Percentiles rank a stretch among this genome's conserved stretches.
These are phyloP conservation scores for Ypsolopha scabrella DNA, from an alignment of 2,888 invertebrate genomes.

Conservation along the genomic window DNA sequence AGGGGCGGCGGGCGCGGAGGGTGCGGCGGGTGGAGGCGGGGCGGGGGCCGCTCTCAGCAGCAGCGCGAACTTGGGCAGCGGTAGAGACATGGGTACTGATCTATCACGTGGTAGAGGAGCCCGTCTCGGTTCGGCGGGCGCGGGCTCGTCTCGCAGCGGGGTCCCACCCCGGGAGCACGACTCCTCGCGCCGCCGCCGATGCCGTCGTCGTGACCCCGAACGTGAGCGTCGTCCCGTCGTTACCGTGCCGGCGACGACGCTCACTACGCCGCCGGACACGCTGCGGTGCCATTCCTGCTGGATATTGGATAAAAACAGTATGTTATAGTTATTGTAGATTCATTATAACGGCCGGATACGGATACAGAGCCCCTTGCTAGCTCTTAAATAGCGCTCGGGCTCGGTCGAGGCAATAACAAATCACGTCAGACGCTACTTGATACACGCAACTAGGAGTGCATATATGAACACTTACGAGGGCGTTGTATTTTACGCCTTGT, in stretches of 20 bases:
- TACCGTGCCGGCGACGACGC: slow-evolving; percentile 40
- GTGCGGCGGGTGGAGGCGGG: slow-evolving; percentile 53
- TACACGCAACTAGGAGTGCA: too few species aligned
- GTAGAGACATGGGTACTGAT: slow-evolving; percentile 81
- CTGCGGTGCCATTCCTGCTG: slow-evolving; percentile 46
- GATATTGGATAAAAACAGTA: not conserved
- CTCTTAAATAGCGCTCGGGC: too few species aligned
- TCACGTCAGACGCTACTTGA: too few species aligned
- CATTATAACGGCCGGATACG: too few species aligned
- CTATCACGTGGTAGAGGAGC: slow-evolving; percentile 65
- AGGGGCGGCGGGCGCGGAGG: slow-evolving; percentile 37
- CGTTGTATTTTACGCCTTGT: too few species aligned
- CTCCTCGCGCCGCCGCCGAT: slow-evolving; percentile 49
- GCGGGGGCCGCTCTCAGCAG: slow-evolving; percentile 69
- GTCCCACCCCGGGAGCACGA: slow-evolving; percentile 85
- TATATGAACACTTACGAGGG: too few species aligned
- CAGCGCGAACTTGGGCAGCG: slow-evolving; percentile 89
- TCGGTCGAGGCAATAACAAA: too few species aligned
- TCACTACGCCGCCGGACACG: slow-evolving; percentile 22
- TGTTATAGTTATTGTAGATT: too few species aligned
- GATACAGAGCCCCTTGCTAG: too few species aligned
- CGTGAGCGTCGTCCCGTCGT: slow-evolving; percentile 48
- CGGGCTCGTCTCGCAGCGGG: slow-evolving; percentile 84
- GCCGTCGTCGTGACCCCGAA: slow-evolving; percentile 75
- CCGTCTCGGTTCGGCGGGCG: slow-evolving; percentile 82